A percentile compares a stretch with the other conserved stretches of the same genome.
Conservation (phyloP, 2,888 invertebrate species). For the Plutella xylostella region DNA sequence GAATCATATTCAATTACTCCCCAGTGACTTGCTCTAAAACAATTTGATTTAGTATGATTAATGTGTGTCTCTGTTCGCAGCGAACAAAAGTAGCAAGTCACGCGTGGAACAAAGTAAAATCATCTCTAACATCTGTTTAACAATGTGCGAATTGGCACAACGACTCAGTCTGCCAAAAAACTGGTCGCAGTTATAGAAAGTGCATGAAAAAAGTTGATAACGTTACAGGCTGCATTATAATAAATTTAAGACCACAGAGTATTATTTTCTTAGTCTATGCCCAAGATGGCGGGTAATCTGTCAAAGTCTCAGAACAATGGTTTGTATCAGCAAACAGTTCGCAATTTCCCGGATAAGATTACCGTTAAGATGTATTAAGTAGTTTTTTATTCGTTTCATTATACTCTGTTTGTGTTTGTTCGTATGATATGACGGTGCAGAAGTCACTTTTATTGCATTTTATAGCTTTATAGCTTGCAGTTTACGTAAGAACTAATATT, state of each 20-base stretch:
- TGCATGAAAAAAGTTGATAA: constrained; percentile 45
- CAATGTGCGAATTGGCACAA: too few species aligned
- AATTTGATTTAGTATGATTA: constrained; percentile 64
- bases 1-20: constrained; percentile 24
- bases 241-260: constrained; percentile 32
- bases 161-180: constrained; percentile 12
- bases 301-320: constrained; percentile 29
- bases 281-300: constrained; percentile 21
- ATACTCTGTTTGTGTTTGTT: background rate
- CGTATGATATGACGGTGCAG: too few species aligned
- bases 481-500: too few species aligned
- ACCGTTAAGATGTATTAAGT: constrained; percentile 5
- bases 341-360: constrained; percentile 9
- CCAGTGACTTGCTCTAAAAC: constrained; percentile 37
- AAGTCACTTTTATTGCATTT: too few species aligned
- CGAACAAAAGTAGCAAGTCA: constrained; percentile 27
- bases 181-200: constrained; percentile 42
- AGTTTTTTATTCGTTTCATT: too few species aligned
- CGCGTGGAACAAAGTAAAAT: constrained; percentile 5
- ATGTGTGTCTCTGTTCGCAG: constrained; percentile 43
- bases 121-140: background rate
- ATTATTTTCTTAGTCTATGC: background rate
- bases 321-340: constrained; percentile 13
- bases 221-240: constrained; percentile 38
- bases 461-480: too few species aligned